Evolutionary conservation across 2,797 vertebrate species (phyloP), one percentile per base, ranked within the genome.

Genomic region (Tamandua tetradactyla): DNA sequence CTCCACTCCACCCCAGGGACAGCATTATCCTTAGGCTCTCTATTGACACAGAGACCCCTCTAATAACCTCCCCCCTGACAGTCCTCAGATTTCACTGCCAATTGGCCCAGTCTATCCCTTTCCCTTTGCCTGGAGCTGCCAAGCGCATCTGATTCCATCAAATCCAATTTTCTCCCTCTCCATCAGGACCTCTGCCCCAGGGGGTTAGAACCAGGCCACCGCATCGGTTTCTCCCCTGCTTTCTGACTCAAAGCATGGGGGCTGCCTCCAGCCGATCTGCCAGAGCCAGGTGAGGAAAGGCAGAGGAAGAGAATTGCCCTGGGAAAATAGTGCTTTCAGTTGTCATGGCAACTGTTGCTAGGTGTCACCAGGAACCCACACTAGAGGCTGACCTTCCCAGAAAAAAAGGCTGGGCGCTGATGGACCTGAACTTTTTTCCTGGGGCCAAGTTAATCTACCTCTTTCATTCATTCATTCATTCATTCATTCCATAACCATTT

Each of bases 261-360:
- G 37, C 25, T 59, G 55, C 76, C 49, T 87, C 57, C 37, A 82
- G 66, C 30, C 49, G 78, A 59, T 83, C 72, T 55, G 40, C 72
- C 68, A 72, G 85, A 94, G 84, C 82, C 81, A 64, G 61, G 89
- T 96, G 84, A 64, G 81, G n/a, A 92, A 80, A 89, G 59, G 40
- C 7, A 13, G 7, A 17, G 1, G 11, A 37, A 35, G 7, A 44
- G 6, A 17, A 76, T 87, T 92, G 74, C 82, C 93, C 81, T 81
- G 62, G 71, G 86, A 94, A 94, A 94, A 91, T 80, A 49, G 75
- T 92, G 82, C 76, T 94, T 85, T 69, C 52, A 2, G 94, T 97
- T 96, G 96, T 90, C 89, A 96, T 92, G 93, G 94, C 55, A 96
- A 97, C 91, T 62, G 92, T 96, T 96, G 93, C 90, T 94, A 88